A percentile compares a stretch with the other conserved stretches of the same genome.
Conservation (phyloP, 2,113 vertebrate species). For the Apodemus sylvaticus region DNA sequence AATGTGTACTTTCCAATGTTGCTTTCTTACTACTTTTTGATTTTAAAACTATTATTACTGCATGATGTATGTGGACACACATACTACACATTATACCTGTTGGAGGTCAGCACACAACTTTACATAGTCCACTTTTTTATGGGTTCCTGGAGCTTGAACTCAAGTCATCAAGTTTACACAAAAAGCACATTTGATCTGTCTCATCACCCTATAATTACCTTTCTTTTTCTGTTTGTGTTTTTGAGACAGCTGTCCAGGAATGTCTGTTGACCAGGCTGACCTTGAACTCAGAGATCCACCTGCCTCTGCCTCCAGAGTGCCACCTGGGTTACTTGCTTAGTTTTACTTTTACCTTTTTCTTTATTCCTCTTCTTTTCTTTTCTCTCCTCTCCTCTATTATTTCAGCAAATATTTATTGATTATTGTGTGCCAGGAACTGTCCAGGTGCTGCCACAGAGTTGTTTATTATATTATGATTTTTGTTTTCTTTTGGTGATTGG, state of each 20-base stretch:
- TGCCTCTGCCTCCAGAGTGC: not conserved
- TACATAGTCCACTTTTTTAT: too few relatives aligned
- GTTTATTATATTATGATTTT: not conserved
- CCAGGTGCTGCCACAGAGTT: not conserved
- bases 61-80: not conserved
- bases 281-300: not conserved
- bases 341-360: not conserved
- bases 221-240: not conserved
- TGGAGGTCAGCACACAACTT: not conserved
- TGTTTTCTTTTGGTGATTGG: not conserved
- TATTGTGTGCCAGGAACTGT: not conserved
- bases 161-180: not conserved
- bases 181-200: not conserved
- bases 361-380: not conserved
- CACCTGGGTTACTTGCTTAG: not conserved
- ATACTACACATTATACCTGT: not conserved
- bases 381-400: too few relatives aligned
- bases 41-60: not conserved
- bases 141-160: not conserved
- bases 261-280: not conserved
- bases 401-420: slow-evolving; percentile 25
- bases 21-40: not conserved
- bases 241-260: not conserved
- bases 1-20: not conserved
- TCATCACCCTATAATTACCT: not conserved